A percentile compares a stretch with the other conserved stretches of the same genome.
These are phyloP conservation scores for Globodera ellingtonae DNA, from an alignment of 1,140 invertebrate species.

Conservation along the genomic window DNA sequence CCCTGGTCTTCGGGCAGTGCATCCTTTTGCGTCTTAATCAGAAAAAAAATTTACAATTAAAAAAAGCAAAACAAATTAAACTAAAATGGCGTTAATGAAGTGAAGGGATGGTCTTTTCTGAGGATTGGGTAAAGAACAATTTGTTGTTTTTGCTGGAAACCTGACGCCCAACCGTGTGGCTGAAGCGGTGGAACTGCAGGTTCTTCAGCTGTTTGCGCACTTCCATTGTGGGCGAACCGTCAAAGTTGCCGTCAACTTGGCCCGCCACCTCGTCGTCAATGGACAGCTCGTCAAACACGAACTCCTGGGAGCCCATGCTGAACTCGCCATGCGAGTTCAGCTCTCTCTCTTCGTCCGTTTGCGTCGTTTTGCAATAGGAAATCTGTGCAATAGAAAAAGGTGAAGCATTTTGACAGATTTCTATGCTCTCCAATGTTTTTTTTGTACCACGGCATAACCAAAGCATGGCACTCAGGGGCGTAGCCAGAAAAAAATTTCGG, in stretches of 20 bases:
- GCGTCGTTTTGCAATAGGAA: constrained; percentile 45
- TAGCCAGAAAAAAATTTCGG: too few relatives aligned
- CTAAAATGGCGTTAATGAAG: too few relatives aligned
- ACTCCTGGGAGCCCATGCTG: constrained; percentile 46
- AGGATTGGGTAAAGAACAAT: not conserved
- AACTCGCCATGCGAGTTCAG: constrained; percentile 35
- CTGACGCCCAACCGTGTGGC: constrained; percentile 17
- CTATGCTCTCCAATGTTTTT: too few relatives aligned
- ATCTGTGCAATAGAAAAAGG: constrained; percentile 3
- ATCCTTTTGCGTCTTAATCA: constrained; percentile 22
- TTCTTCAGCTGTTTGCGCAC: constrained; percentile 37
- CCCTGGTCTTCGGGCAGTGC: constrained; percentile 7
- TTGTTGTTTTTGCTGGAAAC: too few relatives aligned
- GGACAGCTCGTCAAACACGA: constrained; percentile 39
- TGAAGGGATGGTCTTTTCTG: too few relatives aligned
- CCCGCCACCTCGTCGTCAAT: constrained; percentile 16
- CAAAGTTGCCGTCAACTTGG: constrained; percentile 19
- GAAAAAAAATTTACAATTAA: constrained; percentile 5
- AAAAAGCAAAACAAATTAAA: not conserved
- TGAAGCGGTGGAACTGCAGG: constrained; percentile 27
- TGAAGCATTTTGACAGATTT: too few relatives aligned
- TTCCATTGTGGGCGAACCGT: constrained; percentile 35
- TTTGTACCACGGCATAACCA: not conserved
- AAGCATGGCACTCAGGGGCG: constrained; percentile 3
- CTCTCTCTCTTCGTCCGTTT: constrained; percentile 40